These are phyloP conservation scores for Atta texana DNA, from an alignment of 1,140 invertebrate species.

Conservation along the genomic window DNA sequence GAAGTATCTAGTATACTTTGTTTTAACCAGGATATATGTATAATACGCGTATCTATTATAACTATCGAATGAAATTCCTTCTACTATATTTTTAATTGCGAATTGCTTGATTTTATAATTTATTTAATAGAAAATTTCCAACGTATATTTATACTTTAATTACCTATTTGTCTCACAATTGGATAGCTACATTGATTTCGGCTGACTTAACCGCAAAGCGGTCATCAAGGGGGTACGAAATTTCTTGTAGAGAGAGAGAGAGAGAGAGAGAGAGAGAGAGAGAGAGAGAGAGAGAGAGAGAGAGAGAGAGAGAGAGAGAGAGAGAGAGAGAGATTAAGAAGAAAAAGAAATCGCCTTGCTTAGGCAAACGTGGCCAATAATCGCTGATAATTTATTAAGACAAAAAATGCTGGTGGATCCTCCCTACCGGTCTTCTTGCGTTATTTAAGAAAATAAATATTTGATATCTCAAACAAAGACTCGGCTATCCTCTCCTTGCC, in stretches of 20 bases:
- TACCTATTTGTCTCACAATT: background rate
- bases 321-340: background rate
- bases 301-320: background rate
- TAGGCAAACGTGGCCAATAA: conserved; percentile 74
- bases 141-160: background rate
- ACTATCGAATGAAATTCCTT: conserved; percentile 13
- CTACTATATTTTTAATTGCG: background rate
- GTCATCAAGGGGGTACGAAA: background rate
- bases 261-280: background rate
- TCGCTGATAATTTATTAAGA: conserved; percentile 79
- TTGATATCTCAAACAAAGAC: conserved; percentile 79
- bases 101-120: background rate
- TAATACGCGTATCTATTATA: background rate
- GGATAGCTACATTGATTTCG: conserved; percentile 14
- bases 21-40: background rate
- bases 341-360: conserved; percentile 18
- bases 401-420: conserved; percentile 68
- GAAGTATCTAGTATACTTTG: conserved; percentile 2
- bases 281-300: background rate
- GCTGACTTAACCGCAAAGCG: conserved; percentile 19
- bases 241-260: background rate
- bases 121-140: background rate
- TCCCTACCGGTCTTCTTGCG: conserved; percentile 53
- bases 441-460: conserved; percentile 80
- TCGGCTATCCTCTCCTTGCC: conserved; percentile 37